These are phyloP conservation scores for Meganola albula DNA, from an alignment of 2,888 invertebrate genomes.

Conservation along the genomic window DNA sequence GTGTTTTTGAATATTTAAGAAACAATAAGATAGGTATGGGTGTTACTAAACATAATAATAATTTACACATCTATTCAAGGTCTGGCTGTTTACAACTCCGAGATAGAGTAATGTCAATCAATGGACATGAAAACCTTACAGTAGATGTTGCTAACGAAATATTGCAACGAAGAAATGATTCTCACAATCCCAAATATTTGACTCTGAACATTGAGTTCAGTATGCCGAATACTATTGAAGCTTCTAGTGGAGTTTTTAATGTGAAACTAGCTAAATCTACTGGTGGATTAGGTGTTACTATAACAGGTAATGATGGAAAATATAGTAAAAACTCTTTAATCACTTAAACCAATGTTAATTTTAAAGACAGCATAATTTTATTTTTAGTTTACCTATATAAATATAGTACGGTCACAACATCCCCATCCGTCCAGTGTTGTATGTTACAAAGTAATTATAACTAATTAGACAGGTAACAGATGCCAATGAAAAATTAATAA, in stretches of 20 bases:
- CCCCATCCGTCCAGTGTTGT: too few species aligned
- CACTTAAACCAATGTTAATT: too few species aligned
- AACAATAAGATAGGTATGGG: too few species aligned
- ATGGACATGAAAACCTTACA: conserved; percentile 84
- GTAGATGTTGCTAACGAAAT: conserved; percentile 79
- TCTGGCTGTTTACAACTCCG: conserved; percentile 87
- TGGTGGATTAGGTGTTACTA: conserved; percentile 92
- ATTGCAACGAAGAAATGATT: conserved; percentile 76
- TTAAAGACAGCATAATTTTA: too few species aligned
- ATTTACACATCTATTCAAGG: conserved; percentile 67
- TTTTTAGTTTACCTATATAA: too few species aligned
- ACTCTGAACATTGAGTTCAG: conserved; percentile 92
- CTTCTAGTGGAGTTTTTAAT: conserved; percentile 92
- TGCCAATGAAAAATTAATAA: too few species aligned
- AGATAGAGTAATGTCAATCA: conserved; percentile 90
- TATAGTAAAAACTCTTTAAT: too few species aligned
- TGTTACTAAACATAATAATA: too few species aligned
- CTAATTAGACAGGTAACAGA: too few species aligned
- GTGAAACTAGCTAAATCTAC: conserved; percentile 90
- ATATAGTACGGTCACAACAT: too few species aligned
- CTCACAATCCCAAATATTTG: conserved; percentile 80
- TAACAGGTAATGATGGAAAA: conserved; percentile 86
- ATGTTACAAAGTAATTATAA: too few species aligned
- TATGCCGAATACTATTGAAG: conserved; percentile 93
- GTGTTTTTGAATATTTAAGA: neutral